Percentiles rank a stretch among this genome's conserved stretches.
phyloP scores from a whole-genome alignment of 2,888 invertebrate species.

The Drosophila paracracens region DNA sequence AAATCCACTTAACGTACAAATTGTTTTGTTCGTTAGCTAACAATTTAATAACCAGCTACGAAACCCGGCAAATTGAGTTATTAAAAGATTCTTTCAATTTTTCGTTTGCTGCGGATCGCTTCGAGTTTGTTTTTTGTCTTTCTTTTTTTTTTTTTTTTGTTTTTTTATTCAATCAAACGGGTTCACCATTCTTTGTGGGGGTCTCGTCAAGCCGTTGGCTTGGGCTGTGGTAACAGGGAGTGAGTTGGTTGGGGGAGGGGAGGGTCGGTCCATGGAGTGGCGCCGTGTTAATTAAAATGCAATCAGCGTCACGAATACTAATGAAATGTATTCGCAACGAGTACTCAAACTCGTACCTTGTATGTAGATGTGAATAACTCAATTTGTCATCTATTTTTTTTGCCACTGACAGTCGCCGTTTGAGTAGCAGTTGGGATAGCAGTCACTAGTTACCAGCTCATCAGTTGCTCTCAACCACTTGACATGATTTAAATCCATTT shows the following conservation, averaged over 20 bases:
- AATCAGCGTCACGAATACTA: conserved; percentile 81
- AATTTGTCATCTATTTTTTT: conserved; percentile 68
- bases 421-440: neutral
- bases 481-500: conserved; percentile 10
- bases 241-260: conserved; percentile 1
- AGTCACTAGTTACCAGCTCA: conserved; percentile 15
- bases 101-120: conserved; percentile 50
- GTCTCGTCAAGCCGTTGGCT: neutral
- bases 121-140: conserved; percentile 15
- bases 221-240: neutral
- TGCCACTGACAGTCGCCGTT: conserved; percentile 22
- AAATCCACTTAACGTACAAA: conserved; percentile 45
- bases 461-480: neutral
- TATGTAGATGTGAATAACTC: conserved; percentile 75
- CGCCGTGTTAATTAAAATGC: conserved; percentile 81
- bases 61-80: conserved; percentile 65
- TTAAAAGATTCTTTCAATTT: conserved; percentile 76
- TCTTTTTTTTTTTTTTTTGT: conserved; percentile 18
- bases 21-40: conserved; percentile 41
- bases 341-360: conserved; percentile 28
- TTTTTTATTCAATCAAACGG: conserved; percentile 65
- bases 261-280: conserved; percentile 59
- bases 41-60: conserved; percentile 64
- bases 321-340: conserved; percentile 68
- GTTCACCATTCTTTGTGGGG: conserved; percentile 39